Conservation (phyloP, 2,113 vertebrate genomes). For the Mungos mungo region DNA sequence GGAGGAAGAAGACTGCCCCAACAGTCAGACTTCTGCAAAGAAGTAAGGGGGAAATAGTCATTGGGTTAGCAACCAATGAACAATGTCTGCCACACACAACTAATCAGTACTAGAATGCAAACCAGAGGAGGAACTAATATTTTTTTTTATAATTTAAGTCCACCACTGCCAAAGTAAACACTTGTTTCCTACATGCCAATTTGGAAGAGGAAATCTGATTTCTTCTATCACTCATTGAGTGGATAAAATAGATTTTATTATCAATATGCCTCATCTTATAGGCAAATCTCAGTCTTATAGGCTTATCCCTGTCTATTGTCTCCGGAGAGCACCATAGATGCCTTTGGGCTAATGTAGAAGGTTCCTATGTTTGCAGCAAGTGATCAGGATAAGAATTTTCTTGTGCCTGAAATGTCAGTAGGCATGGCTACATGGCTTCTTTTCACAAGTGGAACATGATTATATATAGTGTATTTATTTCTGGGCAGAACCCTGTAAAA, state of each 20-base stretch:
- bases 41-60: neutral
- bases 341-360: neutral
- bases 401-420: neutral
- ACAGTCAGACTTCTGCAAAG: neutral
- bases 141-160: conserved; percentile 15
- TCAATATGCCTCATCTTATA: neutral
- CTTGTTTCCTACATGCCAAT: neutral
- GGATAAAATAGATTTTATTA: neutral
- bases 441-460: neutral
- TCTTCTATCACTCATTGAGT: neutral
- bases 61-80: neutral
- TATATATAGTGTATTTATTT: neutral
- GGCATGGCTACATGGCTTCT: neutral
- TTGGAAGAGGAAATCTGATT: neutral
- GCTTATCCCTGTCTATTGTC: neutral
- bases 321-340: neutral
- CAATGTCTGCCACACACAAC: neutral
- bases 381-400: neutral
- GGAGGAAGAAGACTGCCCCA: neutral
- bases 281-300: neutral
- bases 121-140: neutral
- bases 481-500: neutral
- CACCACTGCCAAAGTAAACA: neutral
- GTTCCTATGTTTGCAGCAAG: neutral
- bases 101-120: neutral